A percentile compares a stretch with the other conserved stretches of the same genome.
Evolutionary conservation across 2,888 invertebrate species (phyloP).

Genomic region (Gerris lacustris): DNA sequence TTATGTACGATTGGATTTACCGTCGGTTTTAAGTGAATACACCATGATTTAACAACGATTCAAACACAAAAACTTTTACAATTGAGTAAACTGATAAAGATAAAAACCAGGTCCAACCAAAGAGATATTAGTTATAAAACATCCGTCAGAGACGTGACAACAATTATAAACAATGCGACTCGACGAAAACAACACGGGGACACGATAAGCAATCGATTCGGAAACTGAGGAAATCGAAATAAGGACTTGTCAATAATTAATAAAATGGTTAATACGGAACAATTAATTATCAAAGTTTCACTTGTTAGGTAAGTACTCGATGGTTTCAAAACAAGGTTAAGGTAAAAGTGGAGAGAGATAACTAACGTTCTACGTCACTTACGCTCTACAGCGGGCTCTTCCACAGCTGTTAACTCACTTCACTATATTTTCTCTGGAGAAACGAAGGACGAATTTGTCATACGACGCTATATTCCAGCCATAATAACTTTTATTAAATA

Average conservation of each 20-base stretch:
- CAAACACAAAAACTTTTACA: too few relatives aligned
- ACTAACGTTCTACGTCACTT: background rate
- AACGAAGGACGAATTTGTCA: background rate
- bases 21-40: too few relatives aligned
- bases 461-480: background rate
- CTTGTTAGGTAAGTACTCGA: background rate
- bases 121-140: background rate
- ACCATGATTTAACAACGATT: too few relatives aligned
- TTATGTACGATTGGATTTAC: too few relatives aligned
- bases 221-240: too few relatives aligned
- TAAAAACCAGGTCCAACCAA: too few relatives aligned
- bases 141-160: conserved; percentile 1
- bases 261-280: too few relatives aligned
- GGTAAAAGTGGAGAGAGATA: background rate
- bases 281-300: background rate
- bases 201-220: too few relatives aligned
- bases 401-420: background rate
- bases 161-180: background rate
- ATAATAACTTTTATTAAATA: background rate
- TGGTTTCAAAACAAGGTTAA: conserved; percentile 2
- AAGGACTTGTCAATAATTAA: too few relatives aligned
- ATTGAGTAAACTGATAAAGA: too few relatives aligned
- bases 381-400: background rate
- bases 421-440: background rate
- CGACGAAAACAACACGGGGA: too few relatives aligned